Conservation (phyloP, 2,113 vertebrate species). For the Oceanites oceanicus region DNA sequence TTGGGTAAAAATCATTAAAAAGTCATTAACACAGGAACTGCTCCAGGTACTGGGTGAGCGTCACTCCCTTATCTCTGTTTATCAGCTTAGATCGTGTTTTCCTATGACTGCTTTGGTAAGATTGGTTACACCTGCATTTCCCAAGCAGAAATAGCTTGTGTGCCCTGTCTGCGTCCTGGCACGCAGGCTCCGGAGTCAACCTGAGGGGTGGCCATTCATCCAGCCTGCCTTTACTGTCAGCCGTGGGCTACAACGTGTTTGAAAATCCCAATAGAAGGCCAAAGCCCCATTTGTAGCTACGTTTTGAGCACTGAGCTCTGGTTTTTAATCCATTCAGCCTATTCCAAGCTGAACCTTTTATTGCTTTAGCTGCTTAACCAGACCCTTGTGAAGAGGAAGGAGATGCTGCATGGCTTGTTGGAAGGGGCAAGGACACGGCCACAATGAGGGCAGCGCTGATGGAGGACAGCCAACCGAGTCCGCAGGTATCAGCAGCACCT, state of each 20-base stretch:
- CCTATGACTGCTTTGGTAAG: not conserved
- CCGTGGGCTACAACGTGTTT: fast-evolving
- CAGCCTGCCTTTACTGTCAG: not conserved
- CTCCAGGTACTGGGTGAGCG: not conserved
- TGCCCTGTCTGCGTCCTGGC: not conserved
- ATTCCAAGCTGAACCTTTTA: not conserved
- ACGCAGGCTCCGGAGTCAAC: not conserved
- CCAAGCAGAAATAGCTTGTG: not conserved
- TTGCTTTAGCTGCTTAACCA: not conserved
- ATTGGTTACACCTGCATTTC: not conserved
- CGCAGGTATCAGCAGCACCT: not conserved
- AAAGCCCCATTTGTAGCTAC: not conserved
- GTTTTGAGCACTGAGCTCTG: not conserved
- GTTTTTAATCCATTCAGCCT: not conserved
- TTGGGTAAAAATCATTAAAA: not conserved
- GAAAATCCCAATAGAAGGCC: not conserved
- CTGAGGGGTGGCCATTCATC: fast-evolving
- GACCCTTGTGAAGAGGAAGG: not conserved
- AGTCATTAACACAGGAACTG: not conserved
- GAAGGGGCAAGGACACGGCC: not conserved
- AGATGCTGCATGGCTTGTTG: not conserved
- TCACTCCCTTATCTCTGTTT: not conserved
- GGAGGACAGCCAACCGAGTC: not conserved
- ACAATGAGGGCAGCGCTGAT: fast-evolving
- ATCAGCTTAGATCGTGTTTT: not conserved